Percentiles rank a stretch among this genome's conserved stretches.
phyloP scores from a whole-genome alignment of 2,797 vertebrate genomes.

The Phalanger gymnotis region DNA sequence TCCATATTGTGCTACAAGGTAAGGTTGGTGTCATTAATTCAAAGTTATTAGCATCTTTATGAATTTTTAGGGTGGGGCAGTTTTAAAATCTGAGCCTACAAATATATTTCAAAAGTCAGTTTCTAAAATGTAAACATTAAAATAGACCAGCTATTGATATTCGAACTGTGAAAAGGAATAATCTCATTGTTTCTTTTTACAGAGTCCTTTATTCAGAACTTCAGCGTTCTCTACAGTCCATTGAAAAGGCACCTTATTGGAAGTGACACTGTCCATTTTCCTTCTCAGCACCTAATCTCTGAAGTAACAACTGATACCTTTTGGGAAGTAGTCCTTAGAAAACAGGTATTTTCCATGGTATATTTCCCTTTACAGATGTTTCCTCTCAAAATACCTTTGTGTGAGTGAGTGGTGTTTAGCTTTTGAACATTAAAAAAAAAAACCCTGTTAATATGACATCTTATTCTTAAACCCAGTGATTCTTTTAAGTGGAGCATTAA shows the following conservation, averaged over 20 bases:
- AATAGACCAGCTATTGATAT: slow-evolving; percentile 47
- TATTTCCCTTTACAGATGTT: neutral
- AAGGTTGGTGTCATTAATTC: neutral
- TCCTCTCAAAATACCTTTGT: neutral
- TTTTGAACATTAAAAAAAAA: neutral
- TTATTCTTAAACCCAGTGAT: neutral
- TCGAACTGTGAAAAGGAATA: slow-evolving; percentile 44
- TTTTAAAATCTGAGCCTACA: slow-evolving; percentile 43
- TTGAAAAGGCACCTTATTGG: slow-evolving; percentile 94
- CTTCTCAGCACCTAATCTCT: slow-evolving; percentile 84
- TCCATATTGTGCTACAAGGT: neutral
- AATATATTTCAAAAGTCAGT: neutral
- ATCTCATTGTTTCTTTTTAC: slow-evolving; percentile 77
- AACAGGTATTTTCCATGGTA: slow-evolving; percentile 85
- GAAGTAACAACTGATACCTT: slow-evolving; percentile 94
- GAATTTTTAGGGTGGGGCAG: neutral
- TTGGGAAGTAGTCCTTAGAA: slow-evolving; percentile 87
- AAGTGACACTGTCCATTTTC: slow-evolving; percentile 73
- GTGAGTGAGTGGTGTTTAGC: neutral
- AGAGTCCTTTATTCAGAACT: slow-evolving; percentile 97
- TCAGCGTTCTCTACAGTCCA: slow-evolving; percentile 92
- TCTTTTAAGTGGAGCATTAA: neutral
- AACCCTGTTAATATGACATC: neutral
- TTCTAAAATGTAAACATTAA: slow-evolving; percentile 47
- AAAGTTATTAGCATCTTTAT: neutral